Conservation (phyloP, 2,797 vertebrate species). For the Numenius phaeopus region DNA sequence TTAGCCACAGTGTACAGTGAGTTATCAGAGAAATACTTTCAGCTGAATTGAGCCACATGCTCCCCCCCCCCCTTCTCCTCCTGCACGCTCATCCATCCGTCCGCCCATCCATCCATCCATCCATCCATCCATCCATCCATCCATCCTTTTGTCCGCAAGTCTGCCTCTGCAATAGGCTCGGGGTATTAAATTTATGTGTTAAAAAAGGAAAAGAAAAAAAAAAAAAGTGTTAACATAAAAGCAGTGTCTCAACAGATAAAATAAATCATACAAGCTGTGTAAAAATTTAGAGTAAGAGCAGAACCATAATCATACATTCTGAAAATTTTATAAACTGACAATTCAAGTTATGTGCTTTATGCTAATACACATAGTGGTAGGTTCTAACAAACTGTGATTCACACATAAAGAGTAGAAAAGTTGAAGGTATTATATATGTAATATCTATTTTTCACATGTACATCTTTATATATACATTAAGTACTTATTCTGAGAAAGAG, state of each 20-base stretch:
- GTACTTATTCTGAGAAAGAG: conserved; percentile 67
- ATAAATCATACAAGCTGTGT: conserved; percentile 72
- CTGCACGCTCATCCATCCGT: not conserved
- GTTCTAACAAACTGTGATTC: conserved; percentile 78
- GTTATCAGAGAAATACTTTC: conserved; percentile 69
- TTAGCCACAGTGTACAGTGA: conserved; percentile 61
- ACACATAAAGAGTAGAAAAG: conserved; percentile 72
- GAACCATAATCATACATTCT: conserved; percentile 75
- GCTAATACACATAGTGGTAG: conserved; percentile 75
- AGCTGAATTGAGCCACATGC: conserved; percentile 39
- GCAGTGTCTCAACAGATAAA: conserved; percentile 63
- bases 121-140: not conserved
- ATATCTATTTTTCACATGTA: conserved; percentile 34
- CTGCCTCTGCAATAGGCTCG: conserved; percentile 42
- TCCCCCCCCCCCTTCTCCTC: not conserved
- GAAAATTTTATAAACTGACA: conserved; percentile 82
- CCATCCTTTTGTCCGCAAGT: conserved; percentile 67
- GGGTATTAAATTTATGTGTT: conserved; percentile 67
- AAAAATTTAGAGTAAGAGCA: conserved; percentile 78
- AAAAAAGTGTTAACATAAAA: conserved; percentile 47
- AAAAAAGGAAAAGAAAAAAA: conserved; percentile 48
- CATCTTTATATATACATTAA: conserved; percentile 47
- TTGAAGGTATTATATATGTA: conserved; percentile 44
- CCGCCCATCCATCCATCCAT: conserved; percentile 21
- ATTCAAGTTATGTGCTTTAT: conserved; percentile 80